A percentile compares a stretch with the other conserved stretches of the same genome.
Evolutionary conservation across 1,140 invertebrate species (phyloP).

Genomic region (Helicoverpa armigera): DNA sequence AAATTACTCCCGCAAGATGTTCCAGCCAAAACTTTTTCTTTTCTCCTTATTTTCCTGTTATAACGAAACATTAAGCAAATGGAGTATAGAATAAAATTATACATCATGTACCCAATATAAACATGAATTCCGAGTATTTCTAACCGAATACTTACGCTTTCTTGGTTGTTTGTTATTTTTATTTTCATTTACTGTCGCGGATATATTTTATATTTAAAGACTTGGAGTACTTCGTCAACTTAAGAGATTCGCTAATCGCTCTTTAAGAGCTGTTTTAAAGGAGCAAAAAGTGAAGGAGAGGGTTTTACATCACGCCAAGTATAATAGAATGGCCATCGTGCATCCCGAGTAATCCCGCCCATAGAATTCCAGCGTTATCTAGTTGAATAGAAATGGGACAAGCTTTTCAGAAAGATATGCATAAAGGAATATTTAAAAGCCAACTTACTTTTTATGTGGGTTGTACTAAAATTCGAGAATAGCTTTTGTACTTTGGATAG

Average conservation of each 20-base stretch:
- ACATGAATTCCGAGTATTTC: neutral
- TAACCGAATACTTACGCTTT: neutral
- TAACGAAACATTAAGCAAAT: constrained; percentile 25
- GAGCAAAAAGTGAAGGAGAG: neutral
- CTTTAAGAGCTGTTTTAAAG: neutral
- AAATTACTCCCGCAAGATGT: constrained; percentile 44
- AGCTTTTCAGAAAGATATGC: constrained; percentile 28
- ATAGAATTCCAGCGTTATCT: constrained; percentile 22
- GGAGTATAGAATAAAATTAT: constrained; percentile 19
- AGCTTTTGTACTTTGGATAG: constrained; percentile 19
- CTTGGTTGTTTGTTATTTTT: neutral
- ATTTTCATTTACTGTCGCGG: neutral
- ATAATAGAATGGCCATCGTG: constrained; percentile 22
- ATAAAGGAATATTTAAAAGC: constrained; percentile 40
- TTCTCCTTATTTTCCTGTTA: constrained; percentile 41
- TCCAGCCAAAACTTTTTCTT: constrained; percentile 35
- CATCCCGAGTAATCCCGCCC: constrained; percentile 20
- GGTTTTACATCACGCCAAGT: constrained; percentile 23
- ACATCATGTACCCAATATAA: constrained; percentile 13
- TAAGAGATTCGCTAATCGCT: constrained; percentile 21
- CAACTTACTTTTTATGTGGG: constrained; percentile 26
- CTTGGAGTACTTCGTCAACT: neutral
- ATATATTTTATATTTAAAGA: neutral
- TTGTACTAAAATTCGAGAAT: constrained; percentile 7
- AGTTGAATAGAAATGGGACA: constrained; percentile 39